Percentiles rank a stretch among this genome's conserved stretches.
These are phyloP conservation scores for Spongilla lacustris DNA, from an alignment of 37 sponge, comb jelly and placozoan genomes.

Conservation along the genomic window DNA sequence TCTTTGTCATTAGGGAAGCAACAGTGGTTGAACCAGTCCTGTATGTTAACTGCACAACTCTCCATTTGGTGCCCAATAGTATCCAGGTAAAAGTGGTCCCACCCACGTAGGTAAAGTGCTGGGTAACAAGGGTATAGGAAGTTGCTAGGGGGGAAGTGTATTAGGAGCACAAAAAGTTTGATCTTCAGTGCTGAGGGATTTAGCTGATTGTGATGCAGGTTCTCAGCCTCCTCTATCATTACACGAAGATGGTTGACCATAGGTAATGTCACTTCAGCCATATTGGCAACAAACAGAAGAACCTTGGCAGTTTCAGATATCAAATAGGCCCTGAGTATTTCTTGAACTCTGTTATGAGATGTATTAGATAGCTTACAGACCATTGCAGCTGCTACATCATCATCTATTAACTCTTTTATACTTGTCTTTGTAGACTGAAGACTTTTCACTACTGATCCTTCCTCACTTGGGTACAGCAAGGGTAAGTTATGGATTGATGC, in stretches of 20 bases:
- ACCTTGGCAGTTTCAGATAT: slow-evolving; percentile 42
- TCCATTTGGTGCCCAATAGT: slow-evolving; percentile 55
- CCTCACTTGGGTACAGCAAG: neutral
- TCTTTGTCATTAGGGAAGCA: slow-evolving; percentile 58
- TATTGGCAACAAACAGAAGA: slow-evolving; percentile 47
- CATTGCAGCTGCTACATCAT: neutral
- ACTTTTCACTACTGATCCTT: too few species aligned
- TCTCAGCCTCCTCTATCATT: neutral
- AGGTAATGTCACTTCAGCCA: slow-evolving; percentile 60
- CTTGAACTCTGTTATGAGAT: neutral
- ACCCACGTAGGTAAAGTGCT: slow-evolving; percentile 84
- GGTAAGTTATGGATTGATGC: neutral
- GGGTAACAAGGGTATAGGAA: slow-evolving; percentile 82
- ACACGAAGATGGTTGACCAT: slow-evolving; percentile 72
- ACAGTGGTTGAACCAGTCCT: slow-evolving; percentile 57
- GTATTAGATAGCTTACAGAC: neutral
- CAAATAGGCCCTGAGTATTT: neutral
- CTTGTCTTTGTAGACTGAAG: too few species aligned
- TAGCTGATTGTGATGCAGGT: too few species aligned
- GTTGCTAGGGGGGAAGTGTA: slow-evolving; percentile 77
- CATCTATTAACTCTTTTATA: neutral
- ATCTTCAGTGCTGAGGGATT: too few species aligned
- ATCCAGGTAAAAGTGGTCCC: slow-evolving; percentile 80
- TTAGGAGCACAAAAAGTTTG: slow-evolving; percentile 78
- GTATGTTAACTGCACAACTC: slow-evolving; percentile 31